phyloP scores from a whole-genome alignment of 2,888 invertebrate genomes.

The Spisula subtruncata region DNA sequence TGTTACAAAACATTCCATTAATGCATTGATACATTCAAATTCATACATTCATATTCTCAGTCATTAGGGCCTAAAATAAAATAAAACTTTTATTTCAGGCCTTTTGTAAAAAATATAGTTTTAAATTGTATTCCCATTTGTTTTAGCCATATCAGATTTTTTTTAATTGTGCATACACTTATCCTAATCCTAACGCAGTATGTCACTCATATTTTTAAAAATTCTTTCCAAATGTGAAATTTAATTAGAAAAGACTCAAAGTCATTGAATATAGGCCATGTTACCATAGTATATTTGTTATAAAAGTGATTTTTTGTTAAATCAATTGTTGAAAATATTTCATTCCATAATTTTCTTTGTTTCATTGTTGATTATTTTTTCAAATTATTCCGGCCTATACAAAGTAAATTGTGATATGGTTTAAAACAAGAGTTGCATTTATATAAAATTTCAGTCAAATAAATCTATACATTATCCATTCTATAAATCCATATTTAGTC shows the following conservation, averaged over 20 bases:
- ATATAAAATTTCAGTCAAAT: neutral
- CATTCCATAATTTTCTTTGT: neutral
- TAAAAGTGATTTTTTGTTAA: neutral
- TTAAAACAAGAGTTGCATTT: neutral
- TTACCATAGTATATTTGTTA: neutral
- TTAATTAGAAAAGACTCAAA: too few species aligned
- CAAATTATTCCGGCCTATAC: neutral
- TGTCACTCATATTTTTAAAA: too few species aligned
- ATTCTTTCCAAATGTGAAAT: too few species aligned
- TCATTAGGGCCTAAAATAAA: neutral
- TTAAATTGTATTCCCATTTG: neutral
- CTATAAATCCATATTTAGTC: neutral
- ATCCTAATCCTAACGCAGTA: too few species aligned
- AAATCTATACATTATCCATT: neutral
- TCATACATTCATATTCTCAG: too few species aligned
- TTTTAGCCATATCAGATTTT: neutral
- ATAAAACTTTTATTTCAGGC: neutral
- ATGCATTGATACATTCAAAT: neutral
- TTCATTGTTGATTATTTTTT: neutral
- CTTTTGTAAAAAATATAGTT: neutral
- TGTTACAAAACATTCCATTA: slow-evolving; percentile 1
- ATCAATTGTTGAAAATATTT: neutral
- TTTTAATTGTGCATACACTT: neutral
- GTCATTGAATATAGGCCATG: neutral
- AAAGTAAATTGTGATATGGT: neutral